A percentile compares a stretch with the other conserved stretches of the same genome.
Evolutionary conservation across 2,113 vertebrate genomes (phyloP).

Genomic region (Miniopterus natalensis): DNA sequence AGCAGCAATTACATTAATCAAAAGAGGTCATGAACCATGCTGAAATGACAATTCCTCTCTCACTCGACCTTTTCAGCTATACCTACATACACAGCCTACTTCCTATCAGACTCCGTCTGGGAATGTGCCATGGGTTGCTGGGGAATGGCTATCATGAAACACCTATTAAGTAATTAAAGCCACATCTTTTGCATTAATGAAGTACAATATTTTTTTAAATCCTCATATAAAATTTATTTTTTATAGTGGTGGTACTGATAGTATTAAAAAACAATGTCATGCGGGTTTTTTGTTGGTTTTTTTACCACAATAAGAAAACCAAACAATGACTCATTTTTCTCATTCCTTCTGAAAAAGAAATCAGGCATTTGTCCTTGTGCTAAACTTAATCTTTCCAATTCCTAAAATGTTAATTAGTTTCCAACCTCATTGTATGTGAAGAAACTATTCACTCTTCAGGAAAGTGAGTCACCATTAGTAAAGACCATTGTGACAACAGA

Average conservation of each 20-base stretch:
- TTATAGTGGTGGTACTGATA: not conserved
- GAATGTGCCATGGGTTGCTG: not conserved
- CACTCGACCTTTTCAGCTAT: not conserved
- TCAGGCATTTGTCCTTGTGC: not conserved
- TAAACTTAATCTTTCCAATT: constrained; percentile 37
- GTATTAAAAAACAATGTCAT: not conserved
- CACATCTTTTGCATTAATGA: not conserved
- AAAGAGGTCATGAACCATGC: not conserved
- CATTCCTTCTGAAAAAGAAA: constrained; percentile 44
- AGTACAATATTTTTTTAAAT: not conserved
- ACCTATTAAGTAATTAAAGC: not conserved
- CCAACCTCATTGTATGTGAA: constrained; percentile 1
- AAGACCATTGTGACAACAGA: not conserved
- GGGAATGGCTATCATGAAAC: not conserved
- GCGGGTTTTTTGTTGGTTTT: not conserved
- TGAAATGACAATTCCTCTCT: not conserved
- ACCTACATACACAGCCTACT: not conserved
- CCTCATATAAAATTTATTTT: not conserved
- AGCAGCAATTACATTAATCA: not conserved
- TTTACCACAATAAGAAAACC: not conserved
- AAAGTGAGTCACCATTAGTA: not conserved
- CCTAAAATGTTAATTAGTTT: constrained; percentile 57
- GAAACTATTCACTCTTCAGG: constrained; percentile 1
- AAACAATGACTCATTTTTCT: constrained; percentile 46
- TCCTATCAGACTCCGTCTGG: not conserved